Evolutionary conservation across 1,140 invertebrate genomes (phyloP).

Genomic region (Temnothorax longispinosus): DNA sequence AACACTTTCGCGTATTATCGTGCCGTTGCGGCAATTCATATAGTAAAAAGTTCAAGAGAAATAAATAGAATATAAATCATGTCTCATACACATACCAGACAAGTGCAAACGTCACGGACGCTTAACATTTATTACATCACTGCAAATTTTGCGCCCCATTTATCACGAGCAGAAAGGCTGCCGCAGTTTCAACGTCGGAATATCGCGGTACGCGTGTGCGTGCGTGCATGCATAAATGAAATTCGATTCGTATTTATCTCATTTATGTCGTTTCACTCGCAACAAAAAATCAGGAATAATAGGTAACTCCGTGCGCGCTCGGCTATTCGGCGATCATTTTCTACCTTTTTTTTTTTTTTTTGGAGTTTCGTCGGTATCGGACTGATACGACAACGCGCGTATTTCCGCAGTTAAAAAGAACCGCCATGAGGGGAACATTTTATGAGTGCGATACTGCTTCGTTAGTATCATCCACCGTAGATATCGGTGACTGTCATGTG

Average conservation of each 20-base stretch:
- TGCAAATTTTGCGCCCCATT: slow-evolving; percentile 51
- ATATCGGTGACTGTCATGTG: slow-evolving; percentile 57
- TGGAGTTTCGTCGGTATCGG: not conserved
- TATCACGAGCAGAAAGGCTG: slow-evolving; percentile 40
- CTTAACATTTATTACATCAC: slow-evolving; percentile 55
- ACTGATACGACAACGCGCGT: slow-evolving; percentile 8
- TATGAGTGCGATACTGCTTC: slow-evolving; percentile 56
- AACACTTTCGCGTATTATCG: slow-evolving; percentile 15
- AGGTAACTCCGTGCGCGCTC: not conserved
- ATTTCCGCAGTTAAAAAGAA: slow-evolving; percentile 59
- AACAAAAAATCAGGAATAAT: slow-evolving; percentile 53
- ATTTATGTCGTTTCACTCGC: slow-evolving; percentile 43
- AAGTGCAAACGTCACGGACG: slow-evolving; percentile 44
- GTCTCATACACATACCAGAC: slow-evolving; percentile 41
- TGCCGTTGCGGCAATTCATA: slow-evolving; percentile 21
- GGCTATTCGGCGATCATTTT: slow-evolving; percentile 6
- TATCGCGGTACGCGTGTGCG: not conserved
- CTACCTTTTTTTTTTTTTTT: not conserved
- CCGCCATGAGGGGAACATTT: slow-evolving; percentile 15
- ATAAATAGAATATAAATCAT: slow-evolving; percentile 57
- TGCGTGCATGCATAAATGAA: slow-evolving; percentile 31
- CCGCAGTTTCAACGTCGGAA: not conserved
- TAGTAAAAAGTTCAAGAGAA: slow-evolving; percentile 48
- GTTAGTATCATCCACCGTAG: slow-evolving; percentile 58
- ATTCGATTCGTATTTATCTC: slow-evolving; percentile 54